Evolutionary conservation across 2,888 invertebrate genomes (phyloP), one percentile per base, ranked within the genome.

Genomic region (Sycophila texana): DNA sequence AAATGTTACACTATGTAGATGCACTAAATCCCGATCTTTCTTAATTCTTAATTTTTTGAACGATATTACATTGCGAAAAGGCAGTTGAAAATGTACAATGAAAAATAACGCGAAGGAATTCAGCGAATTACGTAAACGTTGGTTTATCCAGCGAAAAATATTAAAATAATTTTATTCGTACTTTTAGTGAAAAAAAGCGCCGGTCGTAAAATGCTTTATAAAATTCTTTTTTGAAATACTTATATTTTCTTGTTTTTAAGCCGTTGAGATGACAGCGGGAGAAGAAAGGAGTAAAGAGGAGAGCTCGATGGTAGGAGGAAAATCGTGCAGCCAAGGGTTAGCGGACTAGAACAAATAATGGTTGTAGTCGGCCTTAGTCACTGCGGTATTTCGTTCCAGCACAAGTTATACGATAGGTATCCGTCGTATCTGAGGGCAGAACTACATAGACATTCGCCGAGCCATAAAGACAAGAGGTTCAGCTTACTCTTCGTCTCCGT

Each of bases 341-440:
- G 80, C 68, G 82, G 80, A 82, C 81, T 83, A 83, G 84, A 83
- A 84, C 87, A 87, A 88, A 88, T 88, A 88, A 86, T 87, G 86
- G 87, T 88, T 86, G 86, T 87, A 86, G 87, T 86, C 85, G 84
- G 86, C 84, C 86, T 87, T 85, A 86, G 86, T 83, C 85, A 84
- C 85, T 86, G 85, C 84, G 88, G 86, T 85, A 88, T 88, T 87
- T 87, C 83, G 78, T 81, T 78, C 76, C 79, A 60, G 75, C 75
- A 68, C 72, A 77, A 77, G 78, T 82, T 77, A 79, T 78, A 75
- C 74, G 55, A 70, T 73, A 68, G 73, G 72, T 80, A 68, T 80
- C 73, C 20, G 68, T 58, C 55, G 58, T 68, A 61, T 73, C 72
- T 73, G 68, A 70, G 68, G 58, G 70, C 55, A 70, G 57, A 77